Base-by-base conservation (phyloP, 2,888 invertebrate species). In the Girardia tigrina region DNA sequence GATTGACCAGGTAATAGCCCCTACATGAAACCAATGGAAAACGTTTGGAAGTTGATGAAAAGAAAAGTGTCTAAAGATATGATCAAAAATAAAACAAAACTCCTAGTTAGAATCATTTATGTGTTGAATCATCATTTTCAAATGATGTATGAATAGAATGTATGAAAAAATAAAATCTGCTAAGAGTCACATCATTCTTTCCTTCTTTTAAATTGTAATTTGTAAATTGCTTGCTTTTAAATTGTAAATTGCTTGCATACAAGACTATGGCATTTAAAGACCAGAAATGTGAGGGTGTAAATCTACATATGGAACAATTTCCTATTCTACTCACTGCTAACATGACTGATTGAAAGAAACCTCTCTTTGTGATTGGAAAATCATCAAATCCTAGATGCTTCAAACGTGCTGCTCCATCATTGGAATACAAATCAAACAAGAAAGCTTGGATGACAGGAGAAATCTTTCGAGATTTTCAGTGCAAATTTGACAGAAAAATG, bases 401-500 rank as follows among this genome's bases (percentile, higher is more conserved):
- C 72, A 71, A 71, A 27, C 28, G 28, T 6, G 8, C 8, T 71
- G 8, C 8, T 71, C 28, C 28, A 29, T 36, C 72, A 8, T 23
- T 16, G 8, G 6, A 6, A 8, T 26, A 71, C 29, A 36, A 71
- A 71, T 28, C 72, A 6, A 71, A 71, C 28, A 71, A 8, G 8
- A 71, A 71, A 27, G 28, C 72, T 16, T 71, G 72, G 72, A 71
- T 71, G 72, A 71, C 28, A 29, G 27, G 72, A n/a, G n/a, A 6
- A 20, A 6, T 80, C 1, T 79, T 80, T 69, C 77, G 75, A 14
- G 77, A 77, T 14, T 80, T 79, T 79, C 23, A 79, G 0, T 72
- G 28, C 0, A 77, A 78, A 26, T 14, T 80, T n/a, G 78, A 79
- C 36, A 74, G 77, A 71, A 56, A 26, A 8, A 76, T 78, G 56